Conservation (phyloP, 1,140 invertebrate genomes). For the Stenopsyche tienmushanensis region DNA sequence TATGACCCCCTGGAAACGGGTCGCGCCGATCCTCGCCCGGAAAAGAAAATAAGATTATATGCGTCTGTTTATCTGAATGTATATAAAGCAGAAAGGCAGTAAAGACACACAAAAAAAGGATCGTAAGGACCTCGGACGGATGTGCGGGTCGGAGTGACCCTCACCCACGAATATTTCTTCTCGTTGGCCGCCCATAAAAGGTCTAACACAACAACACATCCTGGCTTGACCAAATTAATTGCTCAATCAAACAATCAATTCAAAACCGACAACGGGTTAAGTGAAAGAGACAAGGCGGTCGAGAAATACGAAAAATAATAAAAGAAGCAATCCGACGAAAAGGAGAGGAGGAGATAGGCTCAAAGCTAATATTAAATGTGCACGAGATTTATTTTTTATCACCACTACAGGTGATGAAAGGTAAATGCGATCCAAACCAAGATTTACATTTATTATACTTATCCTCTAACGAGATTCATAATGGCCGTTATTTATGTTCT, state of each 20-base stretch:
- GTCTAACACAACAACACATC: conserved; percentile 34
- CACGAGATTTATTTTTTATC: too few species aligned
- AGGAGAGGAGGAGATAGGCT: conserved; percentile 10
- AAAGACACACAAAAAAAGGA: conserved; percentile 17
- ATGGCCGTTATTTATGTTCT: too few species aligned
- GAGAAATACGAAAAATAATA: conserved; percentile 26
- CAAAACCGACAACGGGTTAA: conserved; percentile 37
- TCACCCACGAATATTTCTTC: conserved; percentile 19
- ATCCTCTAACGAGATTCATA: too few species aligned
- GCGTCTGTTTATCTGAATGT: conserved; percentile 21
- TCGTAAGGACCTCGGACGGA: neutral
- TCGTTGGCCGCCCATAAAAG: conserved; percentile 25
- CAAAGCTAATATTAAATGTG: neutral
- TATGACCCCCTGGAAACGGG: too few species aligned
- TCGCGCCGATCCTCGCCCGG: neutral
- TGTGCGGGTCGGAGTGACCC: conserved; percentile 11
- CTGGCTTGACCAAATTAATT: conserved; percentile 40
- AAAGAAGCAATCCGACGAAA: conserved; percentile 19
- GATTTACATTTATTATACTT: too few species aligned
- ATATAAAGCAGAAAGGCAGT: conserved; percentile 13
- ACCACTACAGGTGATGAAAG: too few species aligned
- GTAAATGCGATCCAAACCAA: too few species aligned
- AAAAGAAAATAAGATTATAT: conserved; percentile 24
- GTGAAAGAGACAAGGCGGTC: conserved; percentile 29
- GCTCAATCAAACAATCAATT: conserved; percentile 43